Conservation (phyloP, 1,140 invertebrate genomes). For the Drosophila sucinea region DNA sequence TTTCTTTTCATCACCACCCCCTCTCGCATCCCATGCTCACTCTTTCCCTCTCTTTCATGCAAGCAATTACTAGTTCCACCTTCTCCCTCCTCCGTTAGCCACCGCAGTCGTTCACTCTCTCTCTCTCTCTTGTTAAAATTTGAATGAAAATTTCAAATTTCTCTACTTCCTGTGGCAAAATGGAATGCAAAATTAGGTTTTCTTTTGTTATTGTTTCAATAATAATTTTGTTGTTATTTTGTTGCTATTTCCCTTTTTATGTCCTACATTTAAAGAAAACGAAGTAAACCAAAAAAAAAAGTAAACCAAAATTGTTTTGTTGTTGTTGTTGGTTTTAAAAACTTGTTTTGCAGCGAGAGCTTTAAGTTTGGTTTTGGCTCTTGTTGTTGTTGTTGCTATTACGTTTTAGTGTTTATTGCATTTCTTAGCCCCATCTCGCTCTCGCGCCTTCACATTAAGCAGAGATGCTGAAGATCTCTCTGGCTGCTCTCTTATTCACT, state of each 20-base stretch:
- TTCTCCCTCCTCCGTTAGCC: neutral
- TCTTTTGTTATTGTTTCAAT: constrained; percentile 7
- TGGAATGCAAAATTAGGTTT: constrained; percentile 1
- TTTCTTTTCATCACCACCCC: constrained; percentile 45
- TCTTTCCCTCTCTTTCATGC: neutral
- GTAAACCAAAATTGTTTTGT: neutral
- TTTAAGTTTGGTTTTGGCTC: constrained; percentile 1
- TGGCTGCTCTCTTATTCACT: constrained; percentile 23
- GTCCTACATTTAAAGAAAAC: constrained; percentile 8
- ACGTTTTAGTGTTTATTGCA: constrained; percentile 31
- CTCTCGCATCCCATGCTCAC: neutral
- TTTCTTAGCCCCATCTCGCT: constrained; percentile 5
- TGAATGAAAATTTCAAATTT: constrained; percentile 1
- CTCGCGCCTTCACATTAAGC: neutral
- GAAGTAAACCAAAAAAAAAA: neutral
- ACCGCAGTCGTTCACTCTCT: constrained; percentile 20
- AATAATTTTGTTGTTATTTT: constrained; percentile 5
- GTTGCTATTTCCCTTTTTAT: neutral
- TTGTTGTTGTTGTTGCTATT: constrained; percentile 37
- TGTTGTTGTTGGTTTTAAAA: neutral
- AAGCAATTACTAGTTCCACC: constrained; percentile 14
- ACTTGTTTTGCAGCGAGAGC: constrained; percentile 9
- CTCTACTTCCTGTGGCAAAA: constrained; percentile 8
- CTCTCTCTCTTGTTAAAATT: neutral
- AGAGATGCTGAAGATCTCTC: constrained; percentile 29